Percentiles rank a stretch among this genome's conserved stretches.
Conservation (phyloP, 2,888 invertebrate species). For the Ernsta delagoae region DNA sequence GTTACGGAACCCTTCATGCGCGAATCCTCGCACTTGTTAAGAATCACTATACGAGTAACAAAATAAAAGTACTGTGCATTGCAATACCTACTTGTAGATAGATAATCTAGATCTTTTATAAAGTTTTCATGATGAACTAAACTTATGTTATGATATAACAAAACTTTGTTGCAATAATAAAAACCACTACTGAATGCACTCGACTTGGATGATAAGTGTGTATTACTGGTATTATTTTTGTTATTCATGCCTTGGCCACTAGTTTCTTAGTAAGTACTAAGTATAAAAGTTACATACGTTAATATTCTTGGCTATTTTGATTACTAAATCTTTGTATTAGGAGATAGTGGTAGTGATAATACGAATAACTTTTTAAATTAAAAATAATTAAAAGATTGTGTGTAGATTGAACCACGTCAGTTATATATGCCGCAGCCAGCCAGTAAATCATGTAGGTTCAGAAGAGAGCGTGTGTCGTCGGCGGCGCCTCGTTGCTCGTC, state of each 20-base stretch:
- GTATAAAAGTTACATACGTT: background rate
- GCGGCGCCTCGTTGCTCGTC: conserved; percentile 76
- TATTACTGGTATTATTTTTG: conserved; percentile 26
- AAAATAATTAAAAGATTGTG: background rate
- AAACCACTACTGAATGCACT: conserved; percentile 15
- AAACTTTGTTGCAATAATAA: background rate
- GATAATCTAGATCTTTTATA: too few relatives aligned
- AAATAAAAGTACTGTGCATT: background rate
- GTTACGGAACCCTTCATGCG: too few relatives aligned
- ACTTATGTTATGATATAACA: background rate
- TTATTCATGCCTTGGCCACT: conserved; percentile 16
- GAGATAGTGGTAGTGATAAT: too few relatives aligned
- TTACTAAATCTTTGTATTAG: background rate
- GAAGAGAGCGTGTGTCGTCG: conserved; percentile 44
- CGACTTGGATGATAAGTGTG: conserved; percentile 24
- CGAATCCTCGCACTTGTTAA: background rate
- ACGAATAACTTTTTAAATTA: too few relatives aligned
- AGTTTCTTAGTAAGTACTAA: background rate
- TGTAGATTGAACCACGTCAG: background rate
- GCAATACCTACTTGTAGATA: background rate
- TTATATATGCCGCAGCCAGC: conserved; percentile 2
- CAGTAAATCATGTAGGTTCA: conserved; percentile 39
- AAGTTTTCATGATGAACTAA: background rate
- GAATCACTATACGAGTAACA: background rate
- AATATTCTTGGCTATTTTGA: background rate